Base-by-base conservation (phyloP, 2,888 invertebrate species). In the Pheosia gnoma region DNA sequence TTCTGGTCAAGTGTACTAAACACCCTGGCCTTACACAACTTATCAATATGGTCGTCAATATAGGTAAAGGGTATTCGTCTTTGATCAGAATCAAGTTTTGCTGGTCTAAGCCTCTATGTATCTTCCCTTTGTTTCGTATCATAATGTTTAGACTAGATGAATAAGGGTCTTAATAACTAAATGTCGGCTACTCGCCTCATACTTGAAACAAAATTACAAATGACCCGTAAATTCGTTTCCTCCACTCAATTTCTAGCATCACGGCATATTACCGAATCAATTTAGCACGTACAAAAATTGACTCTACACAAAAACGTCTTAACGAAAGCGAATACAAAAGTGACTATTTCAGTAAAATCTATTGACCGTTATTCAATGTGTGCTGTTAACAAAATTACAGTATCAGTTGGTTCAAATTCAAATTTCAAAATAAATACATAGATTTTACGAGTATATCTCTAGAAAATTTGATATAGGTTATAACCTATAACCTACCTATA, bases 321-420 rank as follows among this genome's bases (percentile, higher is more conserved):
- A 69, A 64, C 61, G 58, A 69, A 69, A 71, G 71, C 72, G 75
- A 82, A 82, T 82, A 82, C 88, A 86, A 83, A 82, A 84, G 82
- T 84, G 77, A 80, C 83, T 85, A 85, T 61, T 81, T 77, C 77
- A 76, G 81, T 76, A 81, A 85, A 81, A 84, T 83, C 81, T 84
- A 84, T 85, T 82, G 87, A 85, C 84, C 86, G 90, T 92, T 91
- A 92, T 91, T 92, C 92, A 91, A 93, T 93, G 91, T 51, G 51
- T 51, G 13, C 25, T 53, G 37, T 11, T 25, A 51, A 53, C 7
- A 39, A 55, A 39, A 55, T 13, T 55, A 13, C 39, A n/a, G 39
- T 39, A 9, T 53, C 39, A 13, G 6, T n/a, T 38, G 1, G 11
- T 38, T 25, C 25, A 25, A 25, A 25, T 25, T 25, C 25, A 2